phyloP scores from a whole-genome alignment of 2,113 vertebrate species.

The Ammodytes dubius region DNA sequence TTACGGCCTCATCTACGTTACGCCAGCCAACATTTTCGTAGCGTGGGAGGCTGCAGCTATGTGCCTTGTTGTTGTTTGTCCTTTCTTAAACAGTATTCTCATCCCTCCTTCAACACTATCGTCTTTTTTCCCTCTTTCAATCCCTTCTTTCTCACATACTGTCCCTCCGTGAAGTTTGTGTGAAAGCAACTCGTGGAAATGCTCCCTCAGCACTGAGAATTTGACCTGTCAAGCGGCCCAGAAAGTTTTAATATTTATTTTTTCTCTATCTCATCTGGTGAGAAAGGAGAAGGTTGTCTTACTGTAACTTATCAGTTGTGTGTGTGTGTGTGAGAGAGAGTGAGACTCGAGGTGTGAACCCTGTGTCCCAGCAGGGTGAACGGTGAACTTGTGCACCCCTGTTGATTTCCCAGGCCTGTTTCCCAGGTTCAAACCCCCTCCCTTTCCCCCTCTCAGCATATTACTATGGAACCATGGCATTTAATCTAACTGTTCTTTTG shows the following conservation, averaged over 20 bases:
- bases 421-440: constrained; percentile 70
- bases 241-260: constrained; percentile 44
- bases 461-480: constrained; percentile 72
- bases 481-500: constrained; percentile 64
- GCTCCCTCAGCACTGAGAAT: constrained; percentile 44
- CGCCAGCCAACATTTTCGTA: constrained; percentile 4
- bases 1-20: neutral
- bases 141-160: constrained; percentile 12
- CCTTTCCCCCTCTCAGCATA: constrained; percentile 19
- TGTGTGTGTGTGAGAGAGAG: constrained; percentile 46
- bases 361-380: constrained; percentile 59
- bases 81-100: constrained; percentile 33
- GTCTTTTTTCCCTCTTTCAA: neutral
- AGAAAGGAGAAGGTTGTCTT: constrained; percentile 64
- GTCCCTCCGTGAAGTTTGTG: constrained; percentile 2
- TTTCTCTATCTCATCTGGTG: constrained; percentile 56
- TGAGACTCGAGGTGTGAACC: constrained; percentile 41
- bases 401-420: constrained; percentile 81
- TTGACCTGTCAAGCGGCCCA: constrained; percentile 20
- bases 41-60: constrained; percentile 36
- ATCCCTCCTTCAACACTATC: neutral
- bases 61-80: constrained; percentile 38
- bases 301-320: constrained; percentile 69
- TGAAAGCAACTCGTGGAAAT: constrained; percentile 38
- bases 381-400: constrained; percentile 65